A percentile compares a stretch with the other conserved stretches of the same genome.
These are phyloP conservation scores for Aphelenchoides fujianensis DNA, from an alignment of 1,140 invertebrate genomes.

Conservation along the genomic window DNA sequence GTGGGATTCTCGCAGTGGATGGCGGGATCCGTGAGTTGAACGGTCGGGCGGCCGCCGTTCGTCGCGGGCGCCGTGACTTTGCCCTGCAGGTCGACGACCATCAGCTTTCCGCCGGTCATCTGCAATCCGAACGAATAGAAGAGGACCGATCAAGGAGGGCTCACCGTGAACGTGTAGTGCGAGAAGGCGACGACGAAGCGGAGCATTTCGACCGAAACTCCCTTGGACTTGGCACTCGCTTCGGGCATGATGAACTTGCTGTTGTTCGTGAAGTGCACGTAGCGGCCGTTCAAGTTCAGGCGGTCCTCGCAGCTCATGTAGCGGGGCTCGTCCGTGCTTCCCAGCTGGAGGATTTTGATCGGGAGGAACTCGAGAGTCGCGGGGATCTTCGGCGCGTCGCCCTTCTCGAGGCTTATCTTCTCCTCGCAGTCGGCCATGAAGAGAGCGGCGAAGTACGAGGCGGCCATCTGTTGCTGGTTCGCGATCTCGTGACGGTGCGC, in stretches of 20 bases:
- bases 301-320: conserved; percentile 11
- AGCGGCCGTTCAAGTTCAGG: not conserved
- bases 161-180: conserved; percentile 4
- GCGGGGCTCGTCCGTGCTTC: not conserved
- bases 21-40: conserved; percentile 10
- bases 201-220: not conserved
- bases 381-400: not conserved
- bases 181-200: not conserved
- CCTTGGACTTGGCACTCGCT: not conserved
- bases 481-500: not conserved
- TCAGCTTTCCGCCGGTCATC: conserved; percentile 10
- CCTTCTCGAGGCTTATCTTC: not conserved
- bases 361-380: not conserved
- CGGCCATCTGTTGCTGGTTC: not conserved
- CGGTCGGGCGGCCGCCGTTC: not conserved
- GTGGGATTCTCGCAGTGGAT: conserved; percentile 8
- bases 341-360: conserved; percentile 6
- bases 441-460: not conserved
- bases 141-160: not conserved
- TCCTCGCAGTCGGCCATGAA: not conserved
- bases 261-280: conserved; percentile 12
- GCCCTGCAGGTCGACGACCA: conserved; percentile 15
- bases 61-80: not conserved
- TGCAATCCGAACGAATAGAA: conserved; percentile 12
- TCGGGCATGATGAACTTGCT: conserved; percentile 1